Conservation (phyloP, 2,888 invertebrate species). For the Hymenopus coronatus region DNA sequence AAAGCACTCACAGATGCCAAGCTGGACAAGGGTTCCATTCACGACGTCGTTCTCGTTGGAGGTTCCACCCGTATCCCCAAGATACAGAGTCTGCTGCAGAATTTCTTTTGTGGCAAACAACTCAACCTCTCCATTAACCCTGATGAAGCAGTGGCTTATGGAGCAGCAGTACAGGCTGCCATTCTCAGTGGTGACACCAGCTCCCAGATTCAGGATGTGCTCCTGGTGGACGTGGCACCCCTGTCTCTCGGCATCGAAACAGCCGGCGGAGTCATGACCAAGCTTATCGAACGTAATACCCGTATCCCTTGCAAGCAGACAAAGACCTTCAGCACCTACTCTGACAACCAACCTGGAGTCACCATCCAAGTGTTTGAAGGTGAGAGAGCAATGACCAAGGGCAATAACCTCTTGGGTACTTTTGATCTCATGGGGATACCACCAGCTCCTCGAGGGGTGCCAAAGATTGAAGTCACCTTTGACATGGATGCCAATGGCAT, state of each 20-base stretch:
- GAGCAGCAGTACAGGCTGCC: conserved; percentile 94
- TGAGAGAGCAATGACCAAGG: conserved; percentile 49
- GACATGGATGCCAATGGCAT: conserved; percentile 49
- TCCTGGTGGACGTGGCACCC: conserved; percentile 71
- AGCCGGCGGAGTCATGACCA: conserved; percentile 80
- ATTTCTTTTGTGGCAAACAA: conserved; percentile 73
- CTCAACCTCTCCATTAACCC: conserved; percentile 78
- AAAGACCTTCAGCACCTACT: conserved; percentile 40
- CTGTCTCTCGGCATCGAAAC: conserved; percentile 72
- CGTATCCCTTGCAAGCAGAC: conserved; percentile 68
- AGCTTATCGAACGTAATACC: conserved; percentile 78
- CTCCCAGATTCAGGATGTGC: conserved; percentile 65
- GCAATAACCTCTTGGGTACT: conserved; percentile 45
- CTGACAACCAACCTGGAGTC: conserved; percentile 47
- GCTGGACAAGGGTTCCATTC: conserved; percentile 87
- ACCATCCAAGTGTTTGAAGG: conserved; percentile 56
- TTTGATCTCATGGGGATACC: conserved; percentile 41
- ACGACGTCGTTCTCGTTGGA: conserved; percentile 90
- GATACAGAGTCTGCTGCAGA: conserved; percentile 62
- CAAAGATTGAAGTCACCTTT: conserved; percentile 44
- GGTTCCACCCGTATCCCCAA: conserved; percentile 98
- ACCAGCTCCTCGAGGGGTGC: conserved; percentile 41
- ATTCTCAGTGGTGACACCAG: conserved; percentile 72
- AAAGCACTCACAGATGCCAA: conserved; percentile 85
- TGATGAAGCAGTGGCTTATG: conserved; percentile 97